phyloP scores from a whole-genome alignment of 2,888 invertebrate genomes.

The Conus canariensis region DNA sequence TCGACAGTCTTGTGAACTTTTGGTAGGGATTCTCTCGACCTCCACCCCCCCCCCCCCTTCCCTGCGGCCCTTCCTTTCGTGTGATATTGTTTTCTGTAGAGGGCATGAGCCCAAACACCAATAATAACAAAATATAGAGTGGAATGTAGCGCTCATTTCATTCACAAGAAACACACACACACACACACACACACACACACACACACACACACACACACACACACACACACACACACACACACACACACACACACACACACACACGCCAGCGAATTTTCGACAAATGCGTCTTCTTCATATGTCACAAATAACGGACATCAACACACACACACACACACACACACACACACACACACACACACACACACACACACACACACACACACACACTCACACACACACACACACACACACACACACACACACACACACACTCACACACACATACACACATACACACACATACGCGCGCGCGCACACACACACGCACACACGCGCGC shows the following conservation, averaged over 20 bases:
- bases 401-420: not conserved
- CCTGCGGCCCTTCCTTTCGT: too few species aligned
- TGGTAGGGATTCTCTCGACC: too few species aligned
- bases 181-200: not conserved
- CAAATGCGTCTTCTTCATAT: too few species aligned
- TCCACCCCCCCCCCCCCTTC: too few species aligned
- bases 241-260: not conserved
- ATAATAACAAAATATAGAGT: too few species aligned
- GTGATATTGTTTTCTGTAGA: too few species aligned
- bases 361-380: not conserved
- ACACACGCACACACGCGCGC: not conserved
- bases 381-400: not conserved
- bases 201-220: too few species aligned
- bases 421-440: not conserved
- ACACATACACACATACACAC: not conserved
- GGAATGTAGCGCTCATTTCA: too few species aligned
- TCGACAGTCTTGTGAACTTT: too few species aligned
- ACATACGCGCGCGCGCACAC: not conserved
- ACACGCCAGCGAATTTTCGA: not conserved
- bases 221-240: too few species aligned
- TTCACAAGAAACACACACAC: not conserved
- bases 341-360: constrained; percentile 1
- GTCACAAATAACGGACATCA: too few species aligned
- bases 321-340: constrained; percentile 10
- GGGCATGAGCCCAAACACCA: too few species aligned